Evolutionary conservation across 2,113 vertebrate genomes (phyloP).

Genomic region (Rhinichthys klamathensis): DNA sequence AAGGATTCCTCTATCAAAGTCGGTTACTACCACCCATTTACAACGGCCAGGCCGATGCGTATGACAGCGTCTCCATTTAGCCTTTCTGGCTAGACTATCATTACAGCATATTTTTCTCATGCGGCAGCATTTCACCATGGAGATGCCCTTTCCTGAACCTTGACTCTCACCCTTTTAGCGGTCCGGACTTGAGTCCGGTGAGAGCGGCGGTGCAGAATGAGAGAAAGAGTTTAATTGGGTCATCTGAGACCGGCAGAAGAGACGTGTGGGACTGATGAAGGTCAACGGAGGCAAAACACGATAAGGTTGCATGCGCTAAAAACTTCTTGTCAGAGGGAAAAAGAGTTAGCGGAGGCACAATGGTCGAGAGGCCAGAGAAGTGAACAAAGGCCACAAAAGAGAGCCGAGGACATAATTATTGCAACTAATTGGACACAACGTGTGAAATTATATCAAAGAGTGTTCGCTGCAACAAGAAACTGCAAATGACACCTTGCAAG

Average conservation of each 20-base stretch:
- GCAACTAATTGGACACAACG: background rate
- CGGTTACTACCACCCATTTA: background rate
- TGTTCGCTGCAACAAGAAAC: background rate
- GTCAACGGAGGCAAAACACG: constrained; percentile 17
- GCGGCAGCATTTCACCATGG: background rate
- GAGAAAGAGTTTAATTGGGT: constrained; percentile 50
- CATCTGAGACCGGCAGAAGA: constrained; percentile 42
- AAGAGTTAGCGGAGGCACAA: background rate
- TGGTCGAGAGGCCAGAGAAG: background rate
- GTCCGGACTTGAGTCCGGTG: background rate
- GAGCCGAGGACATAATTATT: constrained; percentile 1
- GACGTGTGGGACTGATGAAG: constrained; percentile 36
- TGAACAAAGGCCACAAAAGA: background rate
- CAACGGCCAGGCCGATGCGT: background rate
- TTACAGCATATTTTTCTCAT: constrained; percentile 22
- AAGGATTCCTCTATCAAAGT: no score
- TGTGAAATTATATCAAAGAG: constrained; percentile 1
- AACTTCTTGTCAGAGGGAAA: constrained; percentile 25
- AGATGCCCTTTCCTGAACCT: constrained; percentile 47
- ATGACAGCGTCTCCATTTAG: background rate
- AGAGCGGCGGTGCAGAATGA: constrained; percentile 10
- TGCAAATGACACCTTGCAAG: background rate
- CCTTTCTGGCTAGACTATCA: constrained; percentile 40
- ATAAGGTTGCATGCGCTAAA: constrained; percentile 10
- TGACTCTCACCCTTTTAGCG: constrained; percentile 38